Evolutionary conservation across 2,888 invertebrate species (phyloP), one percentile per base, ranked within the genome.

Genomic region (Nowickia ferox): DNA sequence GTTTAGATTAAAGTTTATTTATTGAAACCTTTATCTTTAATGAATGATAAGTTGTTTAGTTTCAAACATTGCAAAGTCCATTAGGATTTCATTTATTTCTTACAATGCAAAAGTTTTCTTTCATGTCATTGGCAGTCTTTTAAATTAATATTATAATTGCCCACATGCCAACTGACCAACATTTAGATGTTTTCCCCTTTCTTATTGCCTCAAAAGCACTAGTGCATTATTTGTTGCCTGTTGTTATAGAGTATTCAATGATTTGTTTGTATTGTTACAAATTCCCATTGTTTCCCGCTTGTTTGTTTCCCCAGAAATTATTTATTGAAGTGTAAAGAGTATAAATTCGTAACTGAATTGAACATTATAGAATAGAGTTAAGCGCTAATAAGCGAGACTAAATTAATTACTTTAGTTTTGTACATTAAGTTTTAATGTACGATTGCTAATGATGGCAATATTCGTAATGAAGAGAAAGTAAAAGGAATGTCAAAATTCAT

Each of bases 241-340:
- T 30, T 10, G 65, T 48, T 65, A 30, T n/a, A n/a, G 11, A 1
- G 30, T n/a, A 48, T 30, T 46, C n/a, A 19, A 10, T 51, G 66
- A 66, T 66, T 66, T 51, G 48, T 48, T 66, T 46, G 30, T 48
- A 66, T 66, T 30, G 65, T 48, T 22, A 9, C 15, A 44, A 44
- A 2, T 65, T 65, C 8, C 9, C 51, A 46, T 44, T 71, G 13
- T 51, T n/a, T 57, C 30, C n/a, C 44, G 57, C 57, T 57, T 6
- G 30, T 46, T 57, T 48, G 40, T 74, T 30, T 19, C 1, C 61
- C 51, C 9, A 19, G 19, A 38, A 74, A 40, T 46, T 72, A 51
- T 38, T 74, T 38, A 51, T 38, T 74, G 61, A 19, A 74, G 74
- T 48, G 48, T 40, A 38, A 48, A 61, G 40, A 19, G 15, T 42